Base-by-base conservation (phyloP, 1,140 invertebrate genomes). In the Lordiphosa stackelbergi region DNA sequence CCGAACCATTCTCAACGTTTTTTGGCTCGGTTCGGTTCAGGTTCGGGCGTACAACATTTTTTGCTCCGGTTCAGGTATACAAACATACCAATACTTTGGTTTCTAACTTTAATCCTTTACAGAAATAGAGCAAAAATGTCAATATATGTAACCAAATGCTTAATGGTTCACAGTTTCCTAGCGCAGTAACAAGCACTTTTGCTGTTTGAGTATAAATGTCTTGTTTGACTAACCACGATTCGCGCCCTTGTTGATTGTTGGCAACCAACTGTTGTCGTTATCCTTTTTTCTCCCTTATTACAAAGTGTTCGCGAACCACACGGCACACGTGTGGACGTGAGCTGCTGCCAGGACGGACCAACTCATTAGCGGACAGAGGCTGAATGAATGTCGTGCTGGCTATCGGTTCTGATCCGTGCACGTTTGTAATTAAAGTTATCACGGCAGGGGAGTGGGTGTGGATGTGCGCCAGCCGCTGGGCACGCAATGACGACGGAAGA, bases 401-500 rank as follows among this genome's bases (percentile, higher is more conserved):
- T 60, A 43, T 52, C 63, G 64, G 40, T 8, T 22, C 24, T 54
- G 64, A 66, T 58, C 63, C 63, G 36, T 66, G 63, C 64, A 55
- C 66, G 64, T 48, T 37, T 48, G 63, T 55, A 66, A 66, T 66
- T 66, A 66, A 59, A 66, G 54, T 53, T 55, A 47, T 22, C 35
- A 38, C 19, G 48, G 9, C 12, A 37, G 48, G 48, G 9, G 48
- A 16, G 11, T 6, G 35, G 4, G 11, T 4, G 40, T 13, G 41
- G 43, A 45, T 6, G 45, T 24, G 31, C 4, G 24, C 34, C 34
- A 22, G 16, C 31, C 19, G 35, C 11, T 64, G 13, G 13, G 16
- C 36, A 45, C 53, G 53, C 54, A 66, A 48, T 66, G 64, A 66
- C 64, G 53, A n/a, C 36, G 63, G 45, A 63, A 66, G 64, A 66